Evolutionary conservation across 1,140 invertebrate genomes (phyloP).

Genomic region (Lasioglossum baleicum): DNA sequence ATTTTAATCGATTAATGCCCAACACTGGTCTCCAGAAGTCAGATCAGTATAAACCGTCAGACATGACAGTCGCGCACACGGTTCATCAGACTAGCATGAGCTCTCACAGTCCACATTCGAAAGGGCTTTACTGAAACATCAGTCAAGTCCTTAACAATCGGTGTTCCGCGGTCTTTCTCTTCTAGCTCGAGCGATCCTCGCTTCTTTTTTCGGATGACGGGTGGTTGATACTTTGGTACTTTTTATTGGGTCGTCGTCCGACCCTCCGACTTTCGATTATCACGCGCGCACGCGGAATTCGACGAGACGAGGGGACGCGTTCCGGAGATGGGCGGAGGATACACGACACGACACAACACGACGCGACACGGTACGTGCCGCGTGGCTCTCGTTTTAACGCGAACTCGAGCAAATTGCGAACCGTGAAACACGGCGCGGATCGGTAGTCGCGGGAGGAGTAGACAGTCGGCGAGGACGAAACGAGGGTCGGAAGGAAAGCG

Average conservation of each 20-base stretch:
- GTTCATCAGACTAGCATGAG: no score
- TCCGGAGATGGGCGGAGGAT: not conserved
- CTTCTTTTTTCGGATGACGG: not conserved
- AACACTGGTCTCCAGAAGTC: no score
- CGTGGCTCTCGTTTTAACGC: constrained; percentile 28
- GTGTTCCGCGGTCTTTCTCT: not conserved
- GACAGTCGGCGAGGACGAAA: not conserved
- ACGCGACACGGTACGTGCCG: constrained; percentile 26
- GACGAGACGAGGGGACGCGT: not conserved
- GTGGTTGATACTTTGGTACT: no score
- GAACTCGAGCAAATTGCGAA: constrained; percentile 56
- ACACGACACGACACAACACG: not conserved
- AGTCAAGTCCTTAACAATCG: no score
- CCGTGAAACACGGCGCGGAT: constrained; percentile 36
- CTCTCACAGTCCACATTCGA: no score
- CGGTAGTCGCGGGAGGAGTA: not conserved
- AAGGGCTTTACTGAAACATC: no score
- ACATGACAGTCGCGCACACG: no score
- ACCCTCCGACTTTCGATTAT: constrained; percentile 13
- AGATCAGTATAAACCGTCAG: no score
- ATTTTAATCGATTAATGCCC: no score
- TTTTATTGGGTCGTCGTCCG: not conserved
- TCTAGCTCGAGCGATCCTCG: no score
- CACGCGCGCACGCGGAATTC: not conserved
- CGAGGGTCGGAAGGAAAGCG: constrained; percentile 1